Base-by-base conservation (phyloP, 1,140 invertebrate species). In the Eriosoma lanigerum region DNA sequence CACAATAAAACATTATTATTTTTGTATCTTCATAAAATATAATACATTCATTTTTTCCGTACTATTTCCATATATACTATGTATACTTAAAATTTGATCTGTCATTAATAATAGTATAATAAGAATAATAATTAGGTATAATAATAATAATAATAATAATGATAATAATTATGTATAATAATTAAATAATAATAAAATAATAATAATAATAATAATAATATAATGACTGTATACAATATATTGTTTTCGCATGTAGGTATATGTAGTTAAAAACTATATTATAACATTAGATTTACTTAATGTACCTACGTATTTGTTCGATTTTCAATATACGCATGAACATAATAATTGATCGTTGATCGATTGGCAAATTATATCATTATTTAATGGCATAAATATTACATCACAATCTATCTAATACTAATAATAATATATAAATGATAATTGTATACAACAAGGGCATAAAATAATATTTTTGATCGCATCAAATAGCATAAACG, bases 321-420 rank as follows among this genome's bases (percentile, higher is more conserved):
- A 75, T 13, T 24, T 38, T 24, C 19, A 68, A 48, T 48, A 62
- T 72, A 21, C 29, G 32, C 29, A 60, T 19, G 56, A n/a, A 52
- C 19, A 62, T 62, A 60, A 78, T 58, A 46, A 78, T 78, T 44
- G 72, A 75, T 75, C 29, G 17, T 10, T 19, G 19, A 75, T 56
- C 12, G 13, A 44, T 78, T 78, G 75, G 75, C 75, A 78, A 78
- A 78, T 78, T 58, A 58, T 78, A 78, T 58, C 8, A 62, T 78
- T 78, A 56, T 76, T 62, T 44, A 78, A 78, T 78, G 75, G 75
- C 75, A 78, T 76, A 76, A 58, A 76, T 56, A 76, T 78, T 78
- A 78, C n/a, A 78, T 78, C 75, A 78, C 75, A 78, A 78, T 48
- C 75, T 78, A 78, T n/a, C 58, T 62, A 60, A 78, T 26, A 13